Conservation (phyloP, 2,797 vertebrate genomes). For the Scomberomorus guttatus region DNA sequence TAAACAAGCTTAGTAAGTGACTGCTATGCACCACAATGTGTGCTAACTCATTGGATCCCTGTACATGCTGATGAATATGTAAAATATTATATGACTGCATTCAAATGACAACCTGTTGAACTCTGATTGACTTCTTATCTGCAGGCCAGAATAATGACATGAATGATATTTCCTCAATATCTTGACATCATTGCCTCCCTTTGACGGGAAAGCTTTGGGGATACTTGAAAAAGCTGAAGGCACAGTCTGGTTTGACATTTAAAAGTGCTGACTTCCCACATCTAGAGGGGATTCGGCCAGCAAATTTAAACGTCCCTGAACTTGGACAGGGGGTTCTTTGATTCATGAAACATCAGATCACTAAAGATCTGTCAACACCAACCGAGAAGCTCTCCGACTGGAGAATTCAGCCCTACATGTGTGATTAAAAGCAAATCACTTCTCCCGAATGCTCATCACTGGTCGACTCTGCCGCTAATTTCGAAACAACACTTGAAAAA, state of each 20-base stretch:
- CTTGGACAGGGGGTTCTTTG: constrained; percentile 49
- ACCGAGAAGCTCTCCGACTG: constrained; percentile 28
- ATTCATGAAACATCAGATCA: constrained; percentile 51
- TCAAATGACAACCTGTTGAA: constrained; percentile 45
- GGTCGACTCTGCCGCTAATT: constrained; percentile 42
- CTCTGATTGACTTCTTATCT: constrained; percentile 37
- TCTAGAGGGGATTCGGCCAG: constrained; percentile 46
- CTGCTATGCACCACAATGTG: constrained; percentile 27
- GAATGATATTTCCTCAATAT: constrained; percentile 48
- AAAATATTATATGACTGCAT: constrained; percentile 46
- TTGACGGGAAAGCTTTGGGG: constrained; percentile 37
- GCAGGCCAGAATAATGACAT: constrained; percentile 30
- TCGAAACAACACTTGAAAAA: constrained; percentile 55
- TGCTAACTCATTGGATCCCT: constrained; percentile 41
- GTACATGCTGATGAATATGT: constrained; percentile 53
- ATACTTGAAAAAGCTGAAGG: constrained; percentile 40
- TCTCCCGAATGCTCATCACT: constrained; percentile 20
- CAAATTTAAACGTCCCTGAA: constrained; percentile 49
- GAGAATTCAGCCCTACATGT: constrained; percentile 30
- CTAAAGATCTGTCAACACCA: constrained; percentile 48
- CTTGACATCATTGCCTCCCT: constrained; percentile 31
- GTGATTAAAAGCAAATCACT: constrained; percentile 60
- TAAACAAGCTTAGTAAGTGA: constrained; percentile 23
- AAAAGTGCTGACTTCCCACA: constrained; percentile 61
- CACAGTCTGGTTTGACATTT: constrained; percentile 57